Conservation (phyloP, 1,140 invertebrate species). For the Drosophila subobscura region DNA sequence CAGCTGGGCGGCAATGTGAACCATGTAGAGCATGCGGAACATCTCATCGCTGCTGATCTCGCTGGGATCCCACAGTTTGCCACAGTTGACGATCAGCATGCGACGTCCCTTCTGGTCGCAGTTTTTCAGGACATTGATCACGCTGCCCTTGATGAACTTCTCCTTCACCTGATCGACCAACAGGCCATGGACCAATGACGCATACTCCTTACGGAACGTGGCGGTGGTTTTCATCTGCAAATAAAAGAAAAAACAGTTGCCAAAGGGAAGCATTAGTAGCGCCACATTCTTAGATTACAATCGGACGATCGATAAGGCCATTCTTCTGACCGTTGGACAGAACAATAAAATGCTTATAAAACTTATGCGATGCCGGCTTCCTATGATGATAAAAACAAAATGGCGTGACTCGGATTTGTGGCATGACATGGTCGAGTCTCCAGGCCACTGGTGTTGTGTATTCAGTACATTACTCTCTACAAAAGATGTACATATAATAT, state of each 20-base stretch:
- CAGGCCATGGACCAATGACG: slow-evolving; percentile 86
- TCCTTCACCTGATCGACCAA: slow-evolving; percentile 87
- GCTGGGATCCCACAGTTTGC: slow-evolving; percentile 88
- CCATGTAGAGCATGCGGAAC: slow-evolving; percentile 90
- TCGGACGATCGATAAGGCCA: slow-evolving; percentile 19
- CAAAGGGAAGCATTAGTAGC: background rate
- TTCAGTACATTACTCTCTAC: slow-evolving; percentile 7
- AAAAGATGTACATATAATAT: too few relatives aligned
- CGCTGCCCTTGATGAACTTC: slow-evolving; percentile 87
- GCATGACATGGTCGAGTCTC: slow-evolving; percentile 12
- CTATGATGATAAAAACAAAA: slow-evolving; percentile 46
- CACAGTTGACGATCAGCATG: slow-evolving; percentile 77
- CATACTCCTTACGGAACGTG: slow-evolving; percentile 89
- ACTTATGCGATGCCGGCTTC: slow-evolving; percentile 23
- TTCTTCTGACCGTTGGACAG: slow-evolving; percentile 25
- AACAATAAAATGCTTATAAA: slow-evolving; percentile 34
- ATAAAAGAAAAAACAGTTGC: background rate
- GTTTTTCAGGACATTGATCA: slow-evolving; percentile 89
- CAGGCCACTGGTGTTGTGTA: too few relatives aligned
- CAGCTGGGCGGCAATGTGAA: slow-evolving; percentile 89
- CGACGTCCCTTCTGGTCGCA: slow-evolving; percentile 86
- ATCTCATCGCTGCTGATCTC: slow-evolving; percentile 89
- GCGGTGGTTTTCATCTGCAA: slow-evolving; percentile 89
- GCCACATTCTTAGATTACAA: slow-evolving; percentile 30
- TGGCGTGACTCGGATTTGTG: slow-evolving; percentile 27